phyloP scores from a whole-genome alignment of 2,797 vertebrate species.

The Leptoclinus maculatus region DNA sequence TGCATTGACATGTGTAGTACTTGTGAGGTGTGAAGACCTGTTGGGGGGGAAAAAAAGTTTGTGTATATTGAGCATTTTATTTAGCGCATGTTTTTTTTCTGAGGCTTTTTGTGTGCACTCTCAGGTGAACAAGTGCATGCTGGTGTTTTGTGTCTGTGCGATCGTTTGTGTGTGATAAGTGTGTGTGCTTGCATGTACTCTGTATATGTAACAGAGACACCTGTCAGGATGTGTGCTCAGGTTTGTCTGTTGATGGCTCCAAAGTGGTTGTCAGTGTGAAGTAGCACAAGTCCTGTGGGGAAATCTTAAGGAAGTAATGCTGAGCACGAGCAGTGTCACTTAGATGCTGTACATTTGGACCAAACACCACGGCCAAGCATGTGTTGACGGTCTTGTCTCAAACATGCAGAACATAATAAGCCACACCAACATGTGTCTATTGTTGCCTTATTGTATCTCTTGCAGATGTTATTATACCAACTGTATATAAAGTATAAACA shows the following conservation, averaged over 20 bases:
- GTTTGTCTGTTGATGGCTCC: conserved; percentile 73
- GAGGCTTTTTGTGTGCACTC: background rate
- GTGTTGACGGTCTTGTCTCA: conserved; percentile 28
- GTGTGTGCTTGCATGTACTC: conserved; percentile 30
- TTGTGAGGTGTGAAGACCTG: background rate
- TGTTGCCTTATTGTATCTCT: background rate
- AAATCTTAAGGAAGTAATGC: conserved; percentile 65
- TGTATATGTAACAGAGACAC: conserved; percentile 57
- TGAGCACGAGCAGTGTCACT: conserved; percentile 67
- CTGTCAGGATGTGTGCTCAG: conserved; percentile 72
- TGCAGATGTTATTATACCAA: background rate
- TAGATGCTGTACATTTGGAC: conserved; percentile 50
- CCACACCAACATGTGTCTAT: background rate
- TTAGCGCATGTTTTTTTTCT: conserved; percentile 5
- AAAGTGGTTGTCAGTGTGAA: conserved; percentile 81
- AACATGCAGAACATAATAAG: conserved; percentile 6
- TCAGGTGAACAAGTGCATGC: conserved; percentile 6
- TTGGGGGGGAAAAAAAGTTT: background rate
- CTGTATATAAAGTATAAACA: background rate
- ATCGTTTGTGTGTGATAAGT: background rate
- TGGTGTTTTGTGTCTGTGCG: conserved; percentile 22
- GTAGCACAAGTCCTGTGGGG: conserved; percentile 77
- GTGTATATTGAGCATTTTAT: background rate
- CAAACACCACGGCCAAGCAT: conserved; percentile 43
- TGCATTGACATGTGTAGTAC: background rate